Evolutionary conservation across 2,113 vertebrate species (phyloP).

Genomic region (Ophiodon elongatus): DNA sequence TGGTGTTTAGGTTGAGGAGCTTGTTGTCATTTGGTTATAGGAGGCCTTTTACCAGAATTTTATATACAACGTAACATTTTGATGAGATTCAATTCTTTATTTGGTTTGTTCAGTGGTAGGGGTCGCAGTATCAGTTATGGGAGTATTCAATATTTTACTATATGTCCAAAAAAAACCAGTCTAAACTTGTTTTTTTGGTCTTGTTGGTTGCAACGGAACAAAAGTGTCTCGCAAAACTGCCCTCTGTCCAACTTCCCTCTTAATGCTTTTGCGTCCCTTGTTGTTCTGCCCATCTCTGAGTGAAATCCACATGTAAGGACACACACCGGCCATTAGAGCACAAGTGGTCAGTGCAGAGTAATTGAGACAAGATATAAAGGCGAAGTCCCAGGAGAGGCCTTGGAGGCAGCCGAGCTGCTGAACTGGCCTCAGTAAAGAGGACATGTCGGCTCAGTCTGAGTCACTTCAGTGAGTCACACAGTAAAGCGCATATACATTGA

Average conservation of each 20-base stretch:
- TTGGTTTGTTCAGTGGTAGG: not conserved
- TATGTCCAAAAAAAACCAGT: not conserved
- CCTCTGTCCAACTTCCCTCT: not conserved
- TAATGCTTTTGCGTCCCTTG: not conserved
- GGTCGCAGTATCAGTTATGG: not conserved
- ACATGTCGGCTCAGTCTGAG: slow-evolving; percentile 37
- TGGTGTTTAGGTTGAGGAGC: not conserved
- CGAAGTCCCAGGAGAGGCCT: slow-evolving; percentile 12
- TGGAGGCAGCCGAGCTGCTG: slow-evolving; percentile 20
- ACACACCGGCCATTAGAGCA: slow-evolving; percentile 28
- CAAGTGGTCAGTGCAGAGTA: not conserved
- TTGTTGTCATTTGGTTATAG: not conserved
- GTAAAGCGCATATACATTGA: slow-evolving; percentile 24
- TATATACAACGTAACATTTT: not conserved
- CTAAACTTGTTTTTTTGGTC: not conserved
- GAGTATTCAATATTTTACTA: not conserved
- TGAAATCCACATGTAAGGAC: slow-evolving; percentile 13
- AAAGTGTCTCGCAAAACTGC: not conserved
- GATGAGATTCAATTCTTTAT: not conserved
- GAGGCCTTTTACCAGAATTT: not conserved
- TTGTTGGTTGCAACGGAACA: not conserved
- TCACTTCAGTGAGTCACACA: slow-evolving; percentile 42
- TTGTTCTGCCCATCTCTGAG: not conserved
- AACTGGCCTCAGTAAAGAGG: not conserved
- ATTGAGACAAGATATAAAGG: slow-evolving; percentile 35